These are phyloP conservation scores for Florisuga fusca DNA, from an alignment of 2,797 vertebrate species.

Conservation along the genomic window DNA sequence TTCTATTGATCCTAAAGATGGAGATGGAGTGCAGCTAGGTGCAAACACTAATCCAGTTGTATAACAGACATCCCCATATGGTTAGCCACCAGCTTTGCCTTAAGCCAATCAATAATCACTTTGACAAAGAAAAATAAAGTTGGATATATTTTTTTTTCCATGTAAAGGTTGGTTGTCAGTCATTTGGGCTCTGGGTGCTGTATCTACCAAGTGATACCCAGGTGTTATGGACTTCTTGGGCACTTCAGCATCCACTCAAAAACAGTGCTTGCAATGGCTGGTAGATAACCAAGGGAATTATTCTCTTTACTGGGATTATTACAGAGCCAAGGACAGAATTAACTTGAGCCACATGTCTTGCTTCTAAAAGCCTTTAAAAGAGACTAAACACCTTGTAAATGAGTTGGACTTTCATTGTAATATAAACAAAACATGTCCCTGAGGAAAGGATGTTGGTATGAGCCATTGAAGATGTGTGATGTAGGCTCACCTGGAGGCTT, in stretches of 20 bases:
- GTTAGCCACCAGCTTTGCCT: conserved; percentile 71
- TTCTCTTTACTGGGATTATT: conserved; percentile 1
- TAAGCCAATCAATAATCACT: conserved; percentile 82
- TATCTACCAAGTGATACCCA: neutral
- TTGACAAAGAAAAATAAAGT: conserved; percentile 63
- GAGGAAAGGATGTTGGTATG: neutral
- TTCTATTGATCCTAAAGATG: conserved; percentile 69
- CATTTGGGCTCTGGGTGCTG: neutral
- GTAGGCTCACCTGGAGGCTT: neutral
- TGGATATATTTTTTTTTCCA: neutral
- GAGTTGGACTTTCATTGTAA: neutral
- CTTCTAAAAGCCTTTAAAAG: neutral
- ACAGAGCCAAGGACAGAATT: neutral
- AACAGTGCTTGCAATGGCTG: neutral
- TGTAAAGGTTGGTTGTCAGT: neutral
- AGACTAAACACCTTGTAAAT: neutral
- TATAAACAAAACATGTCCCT: neutral
- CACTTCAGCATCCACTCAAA: neutral
- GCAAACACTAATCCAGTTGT: conserved; percentile 76
- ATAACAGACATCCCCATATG: conserved; percentile 78
- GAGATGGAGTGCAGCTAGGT: conserved; percentile 61
- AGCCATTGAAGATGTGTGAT: neutral
- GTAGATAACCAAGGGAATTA: neutral
- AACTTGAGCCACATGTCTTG: neutral
- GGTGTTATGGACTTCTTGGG: neutral